phyloP scores from a whole-genome alignment of 2,888 invertebrate genomes.

The Stenodema calcarata region DNA sequence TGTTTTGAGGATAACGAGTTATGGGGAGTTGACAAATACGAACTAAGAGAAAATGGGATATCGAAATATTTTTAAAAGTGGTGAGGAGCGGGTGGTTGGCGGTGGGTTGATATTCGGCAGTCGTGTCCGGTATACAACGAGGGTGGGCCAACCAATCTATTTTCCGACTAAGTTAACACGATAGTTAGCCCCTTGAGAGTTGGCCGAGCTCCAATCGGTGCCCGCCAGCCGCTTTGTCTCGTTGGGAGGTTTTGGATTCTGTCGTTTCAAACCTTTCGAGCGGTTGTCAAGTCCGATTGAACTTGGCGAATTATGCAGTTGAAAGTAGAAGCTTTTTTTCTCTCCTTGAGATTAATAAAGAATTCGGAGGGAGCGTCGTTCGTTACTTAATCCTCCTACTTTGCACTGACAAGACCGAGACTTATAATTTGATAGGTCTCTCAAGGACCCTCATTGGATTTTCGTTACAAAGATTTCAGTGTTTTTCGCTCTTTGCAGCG shows the following conservation, averaged over 20 bases:
- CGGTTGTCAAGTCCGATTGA: background rate
- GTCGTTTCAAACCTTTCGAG: background rate
- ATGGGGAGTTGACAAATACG: background rate
- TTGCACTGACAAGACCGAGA: too few species aligned
- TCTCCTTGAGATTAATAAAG: too few species aligned
- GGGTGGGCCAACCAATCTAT: slow-evolving; percentile 38
- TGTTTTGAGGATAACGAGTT: background rate
- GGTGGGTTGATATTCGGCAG: background rate
- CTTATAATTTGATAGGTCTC: too few species aligned
- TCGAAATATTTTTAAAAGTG: background rate
- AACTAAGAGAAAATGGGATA: background rate
- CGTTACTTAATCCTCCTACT: too few species aligned
- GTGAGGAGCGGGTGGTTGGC: background rate
- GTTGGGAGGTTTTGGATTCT: background rate
- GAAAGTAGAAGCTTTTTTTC: too few species aligned
- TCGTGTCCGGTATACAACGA: slow-evolving; percentile 38
- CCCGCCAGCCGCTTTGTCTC: slow-evolving; percentile 10
- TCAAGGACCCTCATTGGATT: too few species aligned
- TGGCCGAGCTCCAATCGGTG: background rate
- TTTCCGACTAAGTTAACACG: slow-evolving; percentile 41
- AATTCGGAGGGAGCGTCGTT: too few species aligned
- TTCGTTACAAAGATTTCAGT: too few species aligned
- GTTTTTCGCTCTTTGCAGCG: too few species aligned
- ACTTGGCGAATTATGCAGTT: background rate
- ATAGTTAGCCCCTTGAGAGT: slow-evolving; percentile 31